phyloP scores from a whole-genome alignment of 2,797 vertebrate species.

The Dicrostonyx torquatus region DNA sequence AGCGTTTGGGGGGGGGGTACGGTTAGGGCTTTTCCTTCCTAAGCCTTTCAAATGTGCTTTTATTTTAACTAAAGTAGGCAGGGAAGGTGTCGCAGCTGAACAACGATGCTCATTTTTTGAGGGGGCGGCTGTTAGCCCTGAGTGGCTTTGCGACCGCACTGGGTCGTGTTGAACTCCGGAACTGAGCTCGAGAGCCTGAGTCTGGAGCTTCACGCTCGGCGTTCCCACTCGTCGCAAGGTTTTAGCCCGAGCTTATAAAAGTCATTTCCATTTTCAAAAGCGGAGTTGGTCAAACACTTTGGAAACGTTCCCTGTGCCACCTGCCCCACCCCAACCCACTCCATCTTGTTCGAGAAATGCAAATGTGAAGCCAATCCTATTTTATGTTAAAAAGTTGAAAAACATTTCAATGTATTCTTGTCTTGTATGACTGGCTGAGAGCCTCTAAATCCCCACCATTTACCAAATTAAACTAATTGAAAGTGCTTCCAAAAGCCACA shows the following conservation, averaged over 20 bases:
- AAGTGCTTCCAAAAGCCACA: constrained; percentile 98
- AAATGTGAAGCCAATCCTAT: constrained; percentile 91
- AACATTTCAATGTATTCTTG: constrained; percentile 98
- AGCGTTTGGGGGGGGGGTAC: too few species aligned
- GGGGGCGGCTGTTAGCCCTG: neutral
- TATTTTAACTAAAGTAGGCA: neutral
- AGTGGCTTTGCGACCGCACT: neutral
- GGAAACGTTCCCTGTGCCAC: constrained; percentile 67
- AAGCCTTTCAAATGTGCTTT: neutral
- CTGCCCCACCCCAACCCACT: neutral
- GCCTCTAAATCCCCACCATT: constrained; percentile 98
- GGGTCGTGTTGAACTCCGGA: neutral
- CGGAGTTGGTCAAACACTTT: constrained; percentile 80
- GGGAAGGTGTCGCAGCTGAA: neutral
- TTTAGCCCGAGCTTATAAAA: constrained; percentile 68
- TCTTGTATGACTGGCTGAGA: constrained; percentile 96
- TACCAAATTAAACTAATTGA: constrained; percentile 99
- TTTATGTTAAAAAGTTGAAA: constrained; percentile 94
- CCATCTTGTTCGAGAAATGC: constrained; percentile 89
- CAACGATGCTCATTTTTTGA: neutral
- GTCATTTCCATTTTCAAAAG: constrained; percentile 84
- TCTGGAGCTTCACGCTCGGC: neutral
- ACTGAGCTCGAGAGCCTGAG: constrained; percentile 47
- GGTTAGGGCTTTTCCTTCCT: neutral
- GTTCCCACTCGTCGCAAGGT: constrained; percentile 48